A percentile compares a stretch with the other conserved stretches of the same genome.
Evolutionary conservation across 1,140 invertebrate species (phyloP).

Genomic region (Drosophila malerkotliana): DNA sequence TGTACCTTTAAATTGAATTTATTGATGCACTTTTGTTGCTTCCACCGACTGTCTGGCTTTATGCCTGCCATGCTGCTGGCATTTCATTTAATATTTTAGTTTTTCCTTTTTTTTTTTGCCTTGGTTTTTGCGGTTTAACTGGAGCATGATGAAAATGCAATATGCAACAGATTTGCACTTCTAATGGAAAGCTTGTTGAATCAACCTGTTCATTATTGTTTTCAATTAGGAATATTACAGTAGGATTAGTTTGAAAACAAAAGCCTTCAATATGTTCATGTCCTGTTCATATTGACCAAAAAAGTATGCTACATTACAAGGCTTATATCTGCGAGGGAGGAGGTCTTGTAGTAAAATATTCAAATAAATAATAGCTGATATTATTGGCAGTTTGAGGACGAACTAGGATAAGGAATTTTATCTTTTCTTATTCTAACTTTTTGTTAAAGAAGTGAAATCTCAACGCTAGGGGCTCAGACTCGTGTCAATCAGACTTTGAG

Average conservation of each 20-base stretch:
- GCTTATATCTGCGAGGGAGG: not conserved
- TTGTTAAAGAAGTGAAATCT: not conserved
- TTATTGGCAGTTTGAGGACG: no score
- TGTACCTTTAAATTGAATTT: constrained; percentile 67
- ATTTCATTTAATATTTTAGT: not conserved
- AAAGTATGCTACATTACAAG: not conserved
- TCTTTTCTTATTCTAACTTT: not conserved
- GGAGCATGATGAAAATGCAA: constrained; percentile 40
- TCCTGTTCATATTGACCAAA: not conserved
- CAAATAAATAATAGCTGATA: no score
- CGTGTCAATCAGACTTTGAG: not conserved
- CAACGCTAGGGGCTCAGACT: not conserved
- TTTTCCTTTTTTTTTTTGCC: not conserved
- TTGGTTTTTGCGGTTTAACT: constrained; percentile 16
- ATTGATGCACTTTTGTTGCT: constrained; percentile 73
- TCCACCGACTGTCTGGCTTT: constrained; percentile 17
- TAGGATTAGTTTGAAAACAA: constrained; percentile 1
- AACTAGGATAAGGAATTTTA: no score
- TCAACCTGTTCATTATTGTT: constrained; percentile 39
- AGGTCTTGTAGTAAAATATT: not conserved
- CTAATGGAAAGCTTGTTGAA: constrained; percentile 38
- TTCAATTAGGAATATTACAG: constrained; percentile 43
- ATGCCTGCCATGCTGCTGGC: constrained; percentile 2
- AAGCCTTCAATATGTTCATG: not conserved
- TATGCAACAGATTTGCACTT: constrained; percentile 34